phyloP scores from a whole-genome alignment of 2,888 invertebrate genomes.

The Heteromurus nitidus region DNA sequence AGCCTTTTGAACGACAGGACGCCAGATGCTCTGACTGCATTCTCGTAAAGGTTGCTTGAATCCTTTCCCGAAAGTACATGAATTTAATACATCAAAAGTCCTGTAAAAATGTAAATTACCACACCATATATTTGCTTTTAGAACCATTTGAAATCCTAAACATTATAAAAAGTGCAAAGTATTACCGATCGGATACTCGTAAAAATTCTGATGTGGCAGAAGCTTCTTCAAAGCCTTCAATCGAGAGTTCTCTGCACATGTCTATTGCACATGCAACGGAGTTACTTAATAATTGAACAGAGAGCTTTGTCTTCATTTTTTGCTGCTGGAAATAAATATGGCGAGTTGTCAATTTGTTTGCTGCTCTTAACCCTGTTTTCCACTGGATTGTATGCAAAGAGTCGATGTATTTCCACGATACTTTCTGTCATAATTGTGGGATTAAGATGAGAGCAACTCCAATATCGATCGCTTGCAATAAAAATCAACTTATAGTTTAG shows the following conservation, averaged over 20 bases:
- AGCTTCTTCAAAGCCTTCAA: background rate
- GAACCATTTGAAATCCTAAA: too few species aligned
- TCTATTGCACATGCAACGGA: conserved; percentile 16
- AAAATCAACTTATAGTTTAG: background rate
- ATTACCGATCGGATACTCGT: background rate
- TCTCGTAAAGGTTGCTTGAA: background rate
- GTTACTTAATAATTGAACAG: conserved; percentile 17
- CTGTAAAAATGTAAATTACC: too few species aligned
- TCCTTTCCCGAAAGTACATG: background rate
- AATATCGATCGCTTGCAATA: background rate
- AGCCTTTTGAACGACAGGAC: background rate
- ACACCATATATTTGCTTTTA: too few species aligned
- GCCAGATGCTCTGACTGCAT: background rate
- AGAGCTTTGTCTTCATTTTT: conserved; percentile 43
- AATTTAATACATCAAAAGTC: conserved; percentile 10
- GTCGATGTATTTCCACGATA: background rate
- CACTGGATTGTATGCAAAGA: background rate
- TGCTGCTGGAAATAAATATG: conserved; percentile 36
- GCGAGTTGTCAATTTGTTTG: conserved; percentile 26
- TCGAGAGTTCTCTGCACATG: background rate
- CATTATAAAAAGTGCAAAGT: too few species aligned
- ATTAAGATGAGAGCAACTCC: background rate
- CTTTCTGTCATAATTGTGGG: background rate
- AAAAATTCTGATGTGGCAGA: conserved; percentile 16
- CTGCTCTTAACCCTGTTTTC: conserved; percentile 12